Evolutionary conservation across 2,113 vertebrate genomes (phyloP).

Genomic region (Atrichornis clamosus): DNA sequence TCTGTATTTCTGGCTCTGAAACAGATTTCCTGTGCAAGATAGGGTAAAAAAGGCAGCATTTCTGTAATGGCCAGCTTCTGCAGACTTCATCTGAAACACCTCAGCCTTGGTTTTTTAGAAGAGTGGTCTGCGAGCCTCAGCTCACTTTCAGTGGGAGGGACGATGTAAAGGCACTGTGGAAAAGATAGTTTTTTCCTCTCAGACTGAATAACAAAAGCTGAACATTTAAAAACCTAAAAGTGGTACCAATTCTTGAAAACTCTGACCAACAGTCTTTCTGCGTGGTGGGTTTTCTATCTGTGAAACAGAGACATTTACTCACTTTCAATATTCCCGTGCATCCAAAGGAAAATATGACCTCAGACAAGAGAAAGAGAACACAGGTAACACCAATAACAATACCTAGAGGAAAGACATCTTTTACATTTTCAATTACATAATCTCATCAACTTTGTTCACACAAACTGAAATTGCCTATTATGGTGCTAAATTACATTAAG

Average conservation of each 20-base stretch:
- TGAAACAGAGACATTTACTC: background rate
- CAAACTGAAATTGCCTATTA: slow-evolving; percentile 28
- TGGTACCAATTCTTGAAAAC: background rate
- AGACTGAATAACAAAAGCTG: background rate
- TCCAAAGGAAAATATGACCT: background rate
- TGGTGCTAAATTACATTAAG: slow-evolving; percentile 14
- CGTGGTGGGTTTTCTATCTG: background rate
- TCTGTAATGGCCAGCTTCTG: background rate
- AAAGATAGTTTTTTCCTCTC: background rate
- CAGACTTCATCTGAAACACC: background rate
- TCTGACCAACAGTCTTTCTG: background rate
- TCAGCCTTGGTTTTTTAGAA: background rate
- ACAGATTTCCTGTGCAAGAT: slow-evolving; percentile 14
- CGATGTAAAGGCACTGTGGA: background rate
- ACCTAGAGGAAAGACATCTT: background rate
- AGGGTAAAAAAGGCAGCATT: background rate
- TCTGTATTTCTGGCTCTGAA: slow-evolving; percentile 35
- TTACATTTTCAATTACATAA: background rate
- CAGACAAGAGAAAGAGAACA: background rate
- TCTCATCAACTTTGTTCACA: background rate
- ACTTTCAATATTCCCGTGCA: background rate
- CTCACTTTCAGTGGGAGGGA: background rate
- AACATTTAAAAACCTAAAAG: background rate
- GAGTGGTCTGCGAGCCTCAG: background rate
- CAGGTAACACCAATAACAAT: background rate